A percentile compares a stretch with the other conserved stretches of the same genome.
Evolutionary conservation across 2,888 invertebrate genomes (phyloP).

Genomic region (Polymixis lichenea): DNA sequence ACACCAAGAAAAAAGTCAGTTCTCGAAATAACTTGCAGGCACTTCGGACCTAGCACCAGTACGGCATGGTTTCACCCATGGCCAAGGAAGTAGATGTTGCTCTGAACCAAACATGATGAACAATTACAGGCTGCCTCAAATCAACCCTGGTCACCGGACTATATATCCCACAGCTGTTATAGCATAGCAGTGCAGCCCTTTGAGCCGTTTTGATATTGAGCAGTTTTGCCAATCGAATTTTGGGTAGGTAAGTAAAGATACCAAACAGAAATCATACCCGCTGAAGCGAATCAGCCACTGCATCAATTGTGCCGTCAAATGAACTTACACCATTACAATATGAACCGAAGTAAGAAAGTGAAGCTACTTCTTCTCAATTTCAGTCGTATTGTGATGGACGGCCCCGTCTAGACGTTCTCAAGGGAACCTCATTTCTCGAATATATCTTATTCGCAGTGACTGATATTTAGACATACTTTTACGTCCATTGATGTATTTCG

Average conservation of each 20-base stretch:
- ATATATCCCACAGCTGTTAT: too few species aligned
- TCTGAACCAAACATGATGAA: too few species aligned
- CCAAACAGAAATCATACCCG: neutral
- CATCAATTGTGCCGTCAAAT: slow-evolving; percentile 16
- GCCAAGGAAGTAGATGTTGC: too few species aligned
- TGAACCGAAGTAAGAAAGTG: neutral
- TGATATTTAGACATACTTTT: slow-evolving; percentile 12
- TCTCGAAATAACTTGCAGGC: too few species aligned
- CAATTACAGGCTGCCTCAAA: too few species aligned
- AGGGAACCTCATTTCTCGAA: slow-evolving; percentile 26
- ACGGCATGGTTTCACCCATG: too few species aligned
- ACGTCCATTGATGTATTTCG: neutral
- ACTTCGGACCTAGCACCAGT: too few species aligned
- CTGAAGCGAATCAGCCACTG: neutral
- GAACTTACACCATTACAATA: neutral
- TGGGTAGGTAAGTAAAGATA: too few species aligned
- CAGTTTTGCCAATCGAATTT: too few species aligned
- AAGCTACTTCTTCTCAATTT: slow-evolving; percentile 26
- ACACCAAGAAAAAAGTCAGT: too few species aligned
- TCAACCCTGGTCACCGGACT: too few species aligned
- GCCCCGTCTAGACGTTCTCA: slow-evolving; percentile 52
- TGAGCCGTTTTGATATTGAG: neutral
- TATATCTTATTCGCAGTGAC: neutral
- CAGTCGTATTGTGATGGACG: slow-evolving; percentile 40
- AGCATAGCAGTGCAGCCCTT: too few species aligned